These are phyloP conservation scores for Zygogramma bicolorata DNA, from an alignment of 2,888 invertebrate species.

Conservation along the genomic window DNA sequence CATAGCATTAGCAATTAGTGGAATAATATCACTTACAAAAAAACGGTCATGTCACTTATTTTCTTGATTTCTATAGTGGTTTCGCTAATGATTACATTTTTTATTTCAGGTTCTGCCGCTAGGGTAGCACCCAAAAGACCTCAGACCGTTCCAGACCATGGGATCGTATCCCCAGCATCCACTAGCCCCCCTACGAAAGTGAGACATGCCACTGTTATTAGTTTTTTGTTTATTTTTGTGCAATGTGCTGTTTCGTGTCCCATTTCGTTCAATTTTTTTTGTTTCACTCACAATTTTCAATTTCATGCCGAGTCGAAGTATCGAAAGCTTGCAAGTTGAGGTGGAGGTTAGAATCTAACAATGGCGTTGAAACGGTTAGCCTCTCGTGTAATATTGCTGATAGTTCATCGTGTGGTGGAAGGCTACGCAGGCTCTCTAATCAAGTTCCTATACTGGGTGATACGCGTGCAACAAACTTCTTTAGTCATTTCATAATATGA, in stretches of 20 bases:
- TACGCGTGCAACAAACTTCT: too few relatives aligned
- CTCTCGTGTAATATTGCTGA: too few relatives aligned
- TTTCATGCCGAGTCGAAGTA: not conserved
- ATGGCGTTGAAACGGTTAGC: too few relatives aligned
- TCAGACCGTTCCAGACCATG: slow-evolving; percentile 64
- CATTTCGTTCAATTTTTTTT: slow-evolving; percentile 3
- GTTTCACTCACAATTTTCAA: not conserved
- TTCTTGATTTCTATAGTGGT: not conserved
- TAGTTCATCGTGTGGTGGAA: too few relatives aligned
- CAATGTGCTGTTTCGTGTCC: slow-evolving; percentile 58
- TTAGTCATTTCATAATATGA: too few relatives aligned
- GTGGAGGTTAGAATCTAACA: not conserved
- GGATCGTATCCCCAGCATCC: slow-evolving; percentile 66
- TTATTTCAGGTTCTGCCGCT: slow-evolving; percentile 67
- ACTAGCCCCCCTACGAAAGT: slow-evolving; percentile 69
- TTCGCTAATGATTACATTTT: slow-evolving; percentile 9
- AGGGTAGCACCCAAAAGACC: slow-evolving; percentile 68
- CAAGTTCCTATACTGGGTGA: too few relatives aligned
- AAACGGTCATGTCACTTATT: not conserved
- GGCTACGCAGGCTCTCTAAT: too few relatives aligned
- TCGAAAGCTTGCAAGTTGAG: not conserved
- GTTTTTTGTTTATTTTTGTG: slow-evolving; percentile 58
- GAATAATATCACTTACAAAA: too few relatives aligned
- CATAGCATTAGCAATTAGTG: too few relatives aligned
- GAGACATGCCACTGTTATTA: slow-evolving; percentile 44